Conservation (phyloP, 2,113 vertebrate species). For the Chamaea fasciata region DNA sequence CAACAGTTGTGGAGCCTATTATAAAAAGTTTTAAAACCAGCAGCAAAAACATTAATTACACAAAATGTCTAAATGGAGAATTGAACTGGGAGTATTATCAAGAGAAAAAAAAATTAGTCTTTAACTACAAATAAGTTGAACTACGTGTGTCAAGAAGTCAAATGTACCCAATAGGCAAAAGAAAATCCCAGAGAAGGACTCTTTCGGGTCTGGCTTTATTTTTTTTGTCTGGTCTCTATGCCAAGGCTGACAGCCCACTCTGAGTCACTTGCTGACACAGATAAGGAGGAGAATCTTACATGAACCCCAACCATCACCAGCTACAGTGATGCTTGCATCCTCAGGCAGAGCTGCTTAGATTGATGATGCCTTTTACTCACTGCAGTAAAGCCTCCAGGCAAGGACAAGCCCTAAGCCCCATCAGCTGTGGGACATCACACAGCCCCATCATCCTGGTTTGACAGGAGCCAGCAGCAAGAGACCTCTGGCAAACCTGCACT, state of each 20-base stretch:
- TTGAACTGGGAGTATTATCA: constrained; percentile 16
- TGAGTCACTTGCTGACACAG: background rate
- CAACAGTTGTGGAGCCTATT: background rate
- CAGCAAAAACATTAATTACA: constrained; percentile 48
- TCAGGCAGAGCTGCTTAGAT: background rate
- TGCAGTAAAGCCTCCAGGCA: background rate
- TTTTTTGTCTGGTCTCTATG: background rate
- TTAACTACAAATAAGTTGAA: constrained; percentile 22
- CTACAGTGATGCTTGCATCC: background rate
- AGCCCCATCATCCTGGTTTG: background rate
- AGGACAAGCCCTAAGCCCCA: background rate
- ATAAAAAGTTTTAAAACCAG: background rate
- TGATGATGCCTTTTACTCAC: background rate
- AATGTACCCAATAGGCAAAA: background rate
- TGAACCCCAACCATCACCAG: background rate
- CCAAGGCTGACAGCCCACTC: background rate
- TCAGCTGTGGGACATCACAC: background rate
- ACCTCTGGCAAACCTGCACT: background rate
- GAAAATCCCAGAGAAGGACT: background rate
- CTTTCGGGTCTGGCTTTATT: background rate
- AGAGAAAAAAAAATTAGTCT: background rate
- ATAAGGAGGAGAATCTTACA: background rate
- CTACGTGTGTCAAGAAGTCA: background rate
- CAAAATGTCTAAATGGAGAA: constrained; percentile 18
- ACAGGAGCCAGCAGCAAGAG: background rate